Evolutionary conservation across 2,888 invertebrate genomes (phyloP).

Genomic region (Odontothrips loti): DNA sequence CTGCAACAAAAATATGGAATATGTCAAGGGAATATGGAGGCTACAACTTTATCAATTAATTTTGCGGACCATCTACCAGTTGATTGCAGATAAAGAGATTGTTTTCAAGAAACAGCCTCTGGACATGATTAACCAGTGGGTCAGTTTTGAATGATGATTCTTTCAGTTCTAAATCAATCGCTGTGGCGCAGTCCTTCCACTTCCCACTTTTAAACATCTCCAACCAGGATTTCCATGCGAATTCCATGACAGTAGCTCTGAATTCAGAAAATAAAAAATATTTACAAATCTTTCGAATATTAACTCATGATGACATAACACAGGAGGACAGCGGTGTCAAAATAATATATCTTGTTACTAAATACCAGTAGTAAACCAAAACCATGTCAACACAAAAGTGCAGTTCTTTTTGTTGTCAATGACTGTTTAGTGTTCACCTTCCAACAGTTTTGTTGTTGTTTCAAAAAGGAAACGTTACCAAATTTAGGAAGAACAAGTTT

Average conservation of each 20-base stretch:
- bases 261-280: too few species aligned
- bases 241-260: neutral
- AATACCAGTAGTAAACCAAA: too few species aligned
- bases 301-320: too few species aligned
- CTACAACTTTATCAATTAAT: neutral
- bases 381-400: too few species aligned
- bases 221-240: neutral
- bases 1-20: neutral
- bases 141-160: neutral
- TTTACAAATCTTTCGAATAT: too few species aligned
- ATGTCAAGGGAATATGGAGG: neutral
- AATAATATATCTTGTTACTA: too few species aligned
- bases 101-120: neutral
- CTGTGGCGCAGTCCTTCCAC: neutral
- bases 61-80: neutral
- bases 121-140: neutral
- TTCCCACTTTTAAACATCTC: neutral
- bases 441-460: too few species aligned
- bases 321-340: too few species aligned
- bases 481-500: too few species aligned
- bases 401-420: too few species aligned
- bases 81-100: neutral
- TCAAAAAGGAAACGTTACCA: too few species aligned
- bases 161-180: neutral
- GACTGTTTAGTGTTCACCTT: too few species aligned